Base-by-base conservation (phyloP, 2,113 vertebrate species). In the Thamnaconus septentrionalis region DNA sequence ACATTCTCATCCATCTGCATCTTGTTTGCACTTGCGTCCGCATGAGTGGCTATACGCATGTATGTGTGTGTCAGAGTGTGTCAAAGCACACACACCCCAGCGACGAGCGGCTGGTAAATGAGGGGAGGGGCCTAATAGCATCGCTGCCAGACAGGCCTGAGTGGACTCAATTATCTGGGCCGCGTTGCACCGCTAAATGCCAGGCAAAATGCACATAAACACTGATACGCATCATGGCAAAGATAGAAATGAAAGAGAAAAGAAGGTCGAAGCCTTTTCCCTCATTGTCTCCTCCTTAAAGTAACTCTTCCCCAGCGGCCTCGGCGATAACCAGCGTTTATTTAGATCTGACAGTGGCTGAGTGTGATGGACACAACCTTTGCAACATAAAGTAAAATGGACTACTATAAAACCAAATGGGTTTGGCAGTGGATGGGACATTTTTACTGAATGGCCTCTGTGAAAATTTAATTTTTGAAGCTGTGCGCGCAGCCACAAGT, bases 81-180 rank as follows among this genome's bases (percentile, higher is more conserved):
- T 69, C 31, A 44, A 44, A 64, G 54, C 50, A 53, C 64, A 5
- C n/a, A 54, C 48, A 50, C 53, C 49, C 59, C 7, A 40, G 47
- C 73, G 75, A 73, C 69, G 55, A 48, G 61, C 76, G 73, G 63
- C 18, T 66, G 73, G 66, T 82, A 79, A 85, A 79, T 79, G 68
- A 79, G 53, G 73, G 68, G 66, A 76, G 53, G 64, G 69, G 58
- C 64, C 64, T 78, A 85, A 89, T 83, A 86, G 86, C 80, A 64
- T 61, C 66, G 53, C 51, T 75, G 78, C 83, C 75, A 70, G 69
- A 81, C 74, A 81, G 73, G 73, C 54, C 61, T 84, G 83, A 71
- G 48, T 76, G 56, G 53, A 84, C 18, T 31, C 18, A 31, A 31
- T 31, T 31, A 31, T 31, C 18, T 31, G 18, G 18, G 18, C 18